Evolutionary conservation across 2,113 vertebrate genomes (phyloP).

Genomic region (Grus americana): DNA sequence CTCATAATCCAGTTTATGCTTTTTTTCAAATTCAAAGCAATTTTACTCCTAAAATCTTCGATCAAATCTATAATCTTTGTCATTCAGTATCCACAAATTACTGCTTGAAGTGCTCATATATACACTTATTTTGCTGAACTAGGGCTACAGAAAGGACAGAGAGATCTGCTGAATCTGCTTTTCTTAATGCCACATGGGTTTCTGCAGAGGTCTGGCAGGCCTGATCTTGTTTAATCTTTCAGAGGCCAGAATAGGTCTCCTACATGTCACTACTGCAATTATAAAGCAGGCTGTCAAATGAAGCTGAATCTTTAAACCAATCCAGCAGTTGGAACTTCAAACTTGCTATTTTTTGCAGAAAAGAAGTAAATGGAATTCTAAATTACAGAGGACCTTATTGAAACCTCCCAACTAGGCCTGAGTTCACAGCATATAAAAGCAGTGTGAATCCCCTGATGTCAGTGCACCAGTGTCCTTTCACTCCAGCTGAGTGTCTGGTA

Average conservation of each 20-base stretch:
- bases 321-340: neutral
- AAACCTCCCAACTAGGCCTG: neutral
- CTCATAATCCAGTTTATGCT: neutral
- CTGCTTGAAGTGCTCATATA: neutral
- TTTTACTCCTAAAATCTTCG: neutral
- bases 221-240: neutral
- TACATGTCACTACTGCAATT: neutral
- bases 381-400: neutral
- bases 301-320: neutral
- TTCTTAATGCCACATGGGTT: neutral
- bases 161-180: neutral
- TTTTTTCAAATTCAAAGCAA: neutral
- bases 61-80: neutral
- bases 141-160: neutral
- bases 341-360: neutral
- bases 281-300: neutral
- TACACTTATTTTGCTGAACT: neutral
- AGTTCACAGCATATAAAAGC: neutral
- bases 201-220: neutral
- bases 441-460: neutral
- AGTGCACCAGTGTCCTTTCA: neutral
- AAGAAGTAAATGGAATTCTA: neutral
- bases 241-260: neutral
- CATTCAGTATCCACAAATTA: neutral
- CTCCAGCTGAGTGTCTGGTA: neutral